Evolutionary conservation across 2,888 invertebrate genomes (phyloP), one percentile per base, ranked within the genome.

Genomic region (Drosophila anomalata): DNA sequence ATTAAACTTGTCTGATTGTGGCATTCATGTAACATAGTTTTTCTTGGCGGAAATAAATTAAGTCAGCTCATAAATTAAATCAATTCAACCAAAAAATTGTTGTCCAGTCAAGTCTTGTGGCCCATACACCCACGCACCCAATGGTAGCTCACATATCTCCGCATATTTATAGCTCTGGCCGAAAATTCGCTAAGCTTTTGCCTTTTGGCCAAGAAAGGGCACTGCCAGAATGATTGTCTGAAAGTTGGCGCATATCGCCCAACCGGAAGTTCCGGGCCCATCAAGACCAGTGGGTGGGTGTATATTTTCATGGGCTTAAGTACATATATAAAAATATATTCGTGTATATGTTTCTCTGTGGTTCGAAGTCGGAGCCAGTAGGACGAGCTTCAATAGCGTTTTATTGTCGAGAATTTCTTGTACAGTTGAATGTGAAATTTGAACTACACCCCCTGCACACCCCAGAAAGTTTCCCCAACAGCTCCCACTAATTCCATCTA

Each of bases 171-270:
- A 77, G 60, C 63, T 59, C 68, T 71, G 56, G 48, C 69, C 68
- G 26, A 73, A 87, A 73, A 78, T 61, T 46, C 56, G 84, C 76
- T 78, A 72, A 78, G 89, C 89, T 87, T 87, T 75, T 75, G 78
- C 66, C 72, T 65, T 80, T 88, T 75, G 70, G 57, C 81, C 81
- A 73, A 68, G 80, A 84, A 88, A 75, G 76, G 46, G 69, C 56
- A 33, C 63, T 14, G 36, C 46, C 29, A 73, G 81, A 82, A 82
- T 83, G 73, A 89, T 89, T 87, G 79, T 83, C 89, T 89, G 60
- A 84, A 88, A 87, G 82, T 88, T 83, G 86, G 88, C 86, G 82
- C 62, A 76, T 85, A 86, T 84, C 75, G 88, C 48, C 58, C 62
- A 79, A 72, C 86, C 86, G 84, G 89, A 84, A 85, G 75, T 89